Percentiles rank a stretch among this genome's conserved stretches.
Conservation (phyloP, 2,113 vertebrate species). For the Lophura nycthemera region DNA sequence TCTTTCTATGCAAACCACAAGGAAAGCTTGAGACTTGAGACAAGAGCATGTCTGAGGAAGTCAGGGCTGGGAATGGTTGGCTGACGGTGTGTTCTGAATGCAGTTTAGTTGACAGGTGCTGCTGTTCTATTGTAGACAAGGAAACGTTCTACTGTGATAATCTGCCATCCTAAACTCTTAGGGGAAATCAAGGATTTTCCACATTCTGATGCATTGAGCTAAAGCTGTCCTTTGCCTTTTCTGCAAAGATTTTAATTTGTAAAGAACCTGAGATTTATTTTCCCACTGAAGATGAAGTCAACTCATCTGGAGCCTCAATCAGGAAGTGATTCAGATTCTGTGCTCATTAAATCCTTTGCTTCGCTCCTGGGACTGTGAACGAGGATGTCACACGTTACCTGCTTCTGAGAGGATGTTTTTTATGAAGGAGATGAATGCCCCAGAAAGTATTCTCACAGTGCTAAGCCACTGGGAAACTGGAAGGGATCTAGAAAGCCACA, state of each 20-base stretch:
- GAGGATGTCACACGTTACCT: constrained; percentile 59
- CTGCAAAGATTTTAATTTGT: background rate
- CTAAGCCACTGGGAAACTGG: constrained; percentile 4
- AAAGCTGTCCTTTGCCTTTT: background rate
- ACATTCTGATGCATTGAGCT: background rate
- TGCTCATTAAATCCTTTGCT: constrained; percentile 61
- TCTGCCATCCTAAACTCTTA: background rate
- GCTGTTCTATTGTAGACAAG: background rate
- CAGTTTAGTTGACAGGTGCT: background rate
- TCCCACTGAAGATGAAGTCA: constrained; percentile 24
- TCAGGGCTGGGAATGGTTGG: background rate
- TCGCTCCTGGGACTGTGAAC: constrained; percentile 35
- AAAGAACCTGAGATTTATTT: background rate
- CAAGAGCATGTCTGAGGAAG: background rate
- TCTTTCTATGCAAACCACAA: background rate
- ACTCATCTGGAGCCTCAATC: constrained; percentile 53
- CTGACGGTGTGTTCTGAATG: background rate
- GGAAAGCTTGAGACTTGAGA: background rate
- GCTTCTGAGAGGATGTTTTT: constrained; percentile 55
- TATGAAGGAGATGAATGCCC: constrained; percentile 22
- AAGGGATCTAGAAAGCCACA: background rate
- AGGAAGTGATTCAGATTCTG: constrained; percentile 55
- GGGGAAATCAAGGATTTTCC: background rate
- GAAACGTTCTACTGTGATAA: constrained; percentile 1
- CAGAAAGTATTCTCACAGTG: constrained; percentile 38